Evolutionary conservation across 2,113 vertebrate genomes (phyloP), one percentile per base, ranked within the genome.

Genomic region (Cichladusa arquata): DNA sequence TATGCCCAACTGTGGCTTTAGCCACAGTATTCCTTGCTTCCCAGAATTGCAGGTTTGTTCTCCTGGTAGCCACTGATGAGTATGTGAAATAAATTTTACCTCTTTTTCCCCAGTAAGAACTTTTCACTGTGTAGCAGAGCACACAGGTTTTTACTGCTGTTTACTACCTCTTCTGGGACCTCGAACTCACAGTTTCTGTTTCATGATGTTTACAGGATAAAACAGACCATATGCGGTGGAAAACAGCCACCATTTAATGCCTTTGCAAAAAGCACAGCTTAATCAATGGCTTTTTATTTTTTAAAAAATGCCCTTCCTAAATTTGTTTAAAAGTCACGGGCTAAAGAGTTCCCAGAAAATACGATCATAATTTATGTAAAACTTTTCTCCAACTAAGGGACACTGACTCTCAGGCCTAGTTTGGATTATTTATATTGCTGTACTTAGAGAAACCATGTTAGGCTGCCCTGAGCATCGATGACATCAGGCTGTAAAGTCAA

Each of bases 401-500:
- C 33, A 45, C 38, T 18, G 56, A 62, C 36, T 77, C 25, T 57
- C 44, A 73, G 47, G 77, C 33, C 29, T 45, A 42, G 25, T 50
- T 84, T 70, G 71, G 16, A 73, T 69, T 57, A 25, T 80, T 73
- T 50, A 48, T 66, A n/a, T 29, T 64, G 19, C n/a, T 7, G 19
- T 67, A 42, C 8, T 64, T 64, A 64, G 5, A 67, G 65, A 81
- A 91, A 44, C 9, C 29, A 33, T 0, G 3, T 34, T 42, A 48
- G 0, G 0, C 57, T 88, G 31, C 56, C 82, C 61, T 76, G 28
- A 85, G 29, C 24, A 19, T 19, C 0, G 0, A 56, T 54, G 57
- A 64, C 64, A 80, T 58, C 69, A 58, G 57, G 40, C 40, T 80
- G 40, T 10, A 44, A 88, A 93, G 85, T 56, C 79, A 94, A 50